phyloP scores from a whole-genome alignment of 2,888 invertebrate species.

The Ectropis crepuscularia region DNA sequence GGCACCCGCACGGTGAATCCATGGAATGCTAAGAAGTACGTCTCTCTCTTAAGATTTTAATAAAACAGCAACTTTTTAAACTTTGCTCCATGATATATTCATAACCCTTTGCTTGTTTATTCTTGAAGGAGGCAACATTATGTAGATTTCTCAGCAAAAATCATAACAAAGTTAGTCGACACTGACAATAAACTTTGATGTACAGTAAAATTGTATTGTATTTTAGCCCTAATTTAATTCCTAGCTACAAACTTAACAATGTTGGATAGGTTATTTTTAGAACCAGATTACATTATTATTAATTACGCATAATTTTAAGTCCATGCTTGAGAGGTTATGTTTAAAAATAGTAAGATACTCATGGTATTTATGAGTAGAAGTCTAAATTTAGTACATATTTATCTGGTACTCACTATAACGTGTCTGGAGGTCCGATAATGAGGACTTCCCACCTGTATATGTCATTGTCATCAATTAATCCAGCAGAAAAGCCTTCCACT shows the following conservation, averaged over 20 bases:
- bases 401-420: conserved; percentile 93
- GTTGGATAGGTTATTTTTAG: too few relatives aligned
- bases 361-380: neutral
- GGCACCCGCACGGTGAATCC: too few relatives aligned
- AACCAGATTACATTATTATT: neutral
- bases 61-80: too few relatives aligned
- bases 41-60: too few relatives aligned
- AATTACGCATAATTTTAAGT: conserved; percentile 16
- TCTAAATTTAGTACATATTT: conserved; percentile 20
- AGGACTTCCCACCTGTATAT: conserved; percentile 99
- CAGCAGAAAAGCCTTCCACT: conserved; percentile 99
- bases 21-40: too few relatives aligned
- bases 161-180: conserved; percentile 1
- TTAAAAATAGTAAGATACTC: conserved; percentile 39
- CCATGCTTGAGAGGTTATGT: conserved; percentile 39
- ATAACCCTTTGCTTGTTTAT: conserved; percentile 3
- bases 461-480: conserved; percentile 99
- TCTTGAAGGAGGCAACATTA: neutral
- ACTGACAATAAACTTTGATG: neutral
- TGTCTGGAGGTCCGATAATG: conserved; percentile 99
- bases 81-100: too few relatives aligned
- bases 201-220: neutral
- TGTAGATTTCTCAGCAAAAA: conserved; percentile 6
- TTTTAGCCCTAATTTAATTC: neutral
- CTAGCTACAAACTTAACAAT: too few relatives aligned